phyloP scores from a whole-genome alignment of 2,113 vertebrate genomes.

The Mellivora capensis region DNA sequence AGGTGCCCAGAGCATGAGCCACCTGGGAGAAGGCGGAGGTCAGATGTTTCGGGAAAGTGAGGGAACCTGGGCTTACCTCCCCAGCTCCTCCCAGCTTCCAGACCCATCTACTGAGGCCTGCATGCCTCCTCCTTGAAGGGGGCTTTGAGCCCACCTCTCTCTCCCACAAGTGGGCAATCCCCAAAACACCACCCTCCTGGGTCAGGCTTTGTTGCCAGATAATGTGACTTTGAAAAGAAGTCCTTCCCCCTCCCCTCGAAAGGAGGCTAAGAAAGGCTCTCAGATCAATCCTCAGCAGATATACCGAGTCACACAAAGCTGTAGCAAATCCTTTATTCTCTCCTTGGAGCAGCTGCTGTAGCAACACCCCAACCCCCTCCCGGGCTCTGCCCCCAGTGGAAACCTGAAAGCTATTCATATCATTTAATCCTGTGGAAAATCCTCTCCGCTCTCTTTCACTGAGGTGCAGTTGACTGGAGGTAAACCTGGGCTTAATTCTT shows the following conservation, averaged over 20 bases:
- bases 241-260: slow-evolving; percentile 56
- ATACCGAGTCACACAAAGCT: slow-evolving; percentile 84
- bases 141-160: slow-evolving; percentile 76
- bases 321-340: slow-evolving; percentile 88
- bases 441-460: slow-evolving; percentile 50
- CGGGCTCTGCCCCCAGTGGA: slow-evolving; percentile 83
- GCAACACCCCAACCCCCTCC: slow-evolving; percentile 77
- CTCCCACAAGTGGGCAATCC: slow-evolving; percentile 80
- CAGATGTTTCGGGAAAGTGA: slow-evolving; percentile 54
- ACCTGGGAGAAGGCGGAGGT: background rate
- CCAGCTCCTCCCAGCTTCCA: slow-evolving; percentile 51
- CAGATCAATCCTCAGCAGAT: slow-evolving; percentile 82
- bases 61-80: background rate
- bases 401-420: slow-evolving; percentile 86
- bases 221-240: slow-evolving; percentile 85
- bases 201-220: slow-evolving; percentile 84
- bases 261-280: slow-evolving; percentile 77
- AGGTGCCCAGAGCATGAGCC: slow-evolving; percentile 27
- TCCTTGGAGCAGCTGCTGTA: slow-evolving; percentile 89
- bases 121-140: slow-evolving; percentile 66
- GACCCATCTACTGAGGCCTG: slow-evolving; percentile 82
- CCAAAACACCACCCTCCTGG: slow-evolving; percentile 79
- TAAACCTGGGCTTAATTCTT: slow-evolving; percentile 64
- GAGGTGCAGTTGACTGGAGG: slow-evolving; percentile 24
- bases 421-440: slow-evolving; percentile 85